Conservation (phyloP, 2,797 vertebrate species). For the Rhinella marina region DNA sequence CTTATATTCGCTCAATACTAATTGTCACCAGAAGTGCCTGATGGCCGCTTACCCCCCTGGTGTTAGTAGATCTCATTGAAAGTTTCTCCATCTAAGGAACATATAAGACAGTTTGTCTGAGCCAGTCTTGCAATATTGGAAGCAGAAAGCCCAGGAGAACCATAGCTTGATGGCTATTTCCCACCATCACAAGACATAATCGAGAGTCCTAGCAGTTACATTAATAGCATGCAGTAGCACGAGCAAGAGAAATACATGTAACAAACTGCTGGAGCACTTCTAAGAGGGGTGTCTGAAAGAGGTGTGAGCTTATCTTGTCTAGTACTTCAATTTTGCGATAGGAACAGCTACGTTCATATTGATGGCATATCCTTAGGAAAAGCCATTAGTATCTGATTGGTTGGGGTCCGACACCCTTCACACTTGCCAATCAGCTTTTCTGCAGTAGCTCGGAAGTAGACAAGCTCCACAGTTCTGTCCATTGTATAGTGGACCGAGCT, state of each 20-base stretch:
- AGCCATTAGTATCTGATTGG: too few species aligned
- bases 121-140: slow-evolving; percentile 33
- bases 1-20: too few species aligned
- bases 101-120: slow-evolving; percentile 47
- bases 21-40: too few species aligned
- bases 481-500: too few species aligned
- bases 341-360: slow-evolving; percentile 1
- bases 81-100: slow-evolving; percentile 30
- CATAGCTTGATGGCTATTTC: slow-evolving; percentile 48
- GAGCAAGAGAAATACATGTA: slow-evolving; percentile 22
- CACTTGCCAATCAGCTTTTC: too few species aligned
- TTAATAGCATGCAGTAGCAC: slow-evolving; percentile 23
- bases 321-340: slow-evolving; percentile 24
- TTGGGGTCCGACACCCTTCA: too few species aligned
- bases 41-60: not conserved
- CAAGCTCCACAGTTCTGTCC: too few species aligned
- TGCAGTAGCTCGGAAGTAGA: too few species aligned
- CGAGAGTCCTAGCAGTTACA: slow-evolving; percentile 35
- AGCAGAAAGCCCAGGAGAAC: slow-evolving; percentile 44
- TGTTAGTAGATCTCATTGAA: slow-evolving; percentile 49
- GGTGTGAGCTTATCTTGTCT: not conserved
- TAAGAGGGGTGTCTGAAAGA: not conserved
- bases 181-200: slow-evolving; percentile 32
- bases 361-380: too few species aligned
- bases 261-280: not conserved